Conservation (phyloP, 1,140 invertebrate genomes). For the Aphaenogaster floridana region DNA sequence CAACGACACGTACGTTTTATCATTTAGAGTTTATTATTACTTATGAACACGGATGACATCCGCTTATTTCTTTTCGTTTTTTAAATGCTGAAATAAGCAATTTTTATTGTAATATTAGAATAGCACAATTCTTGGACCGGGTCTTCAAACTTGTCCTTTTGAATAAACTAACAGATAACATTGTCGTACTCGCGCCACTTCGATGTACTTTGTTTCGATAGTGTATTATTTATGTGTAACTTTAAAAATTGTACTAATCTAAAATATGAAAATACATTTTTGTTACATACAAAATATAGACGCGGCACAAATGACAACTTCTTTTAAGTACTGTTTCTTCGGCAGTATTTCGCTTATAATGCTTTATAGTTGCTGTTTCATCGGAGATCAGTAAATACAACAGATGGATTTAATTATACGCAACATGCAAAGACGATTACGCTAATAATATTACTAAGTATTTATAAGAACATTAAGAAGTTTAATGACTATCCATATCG, state of each 20-base stretch:
- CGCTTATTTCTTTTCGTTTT: no score
- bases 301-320: neutral
- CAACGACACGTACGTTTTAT: neutral
- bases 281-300: neutral
- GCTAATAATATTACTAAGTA: neutral
- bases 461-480: slow-evolving; percentile 5
- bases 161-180: neutral
- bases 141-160: neutral
- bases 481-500: slow-evolving; percentile 8
- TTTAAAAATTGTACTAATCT: no score
- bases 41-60: no score
- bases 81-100: no score
- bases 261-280: neutral
- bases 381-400: neutral
- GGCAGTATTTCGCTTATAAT: neutral
- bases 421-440: neutral
- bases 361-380: neutral
- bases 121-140: neutral
- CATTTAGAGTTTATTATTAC: neutral
- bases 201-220: neutral
- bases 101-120: neutral
- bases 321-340: neutral
- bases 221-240: neutral
- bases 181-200: neutral
- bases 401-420: neutral